A percentile compares a stretch with the other conserved stretches of the same genome.
Evolutionary conservation across 2,888 invertebrate species (phyloP).

Genomic region (Polylopha cassiicola): DNA sequence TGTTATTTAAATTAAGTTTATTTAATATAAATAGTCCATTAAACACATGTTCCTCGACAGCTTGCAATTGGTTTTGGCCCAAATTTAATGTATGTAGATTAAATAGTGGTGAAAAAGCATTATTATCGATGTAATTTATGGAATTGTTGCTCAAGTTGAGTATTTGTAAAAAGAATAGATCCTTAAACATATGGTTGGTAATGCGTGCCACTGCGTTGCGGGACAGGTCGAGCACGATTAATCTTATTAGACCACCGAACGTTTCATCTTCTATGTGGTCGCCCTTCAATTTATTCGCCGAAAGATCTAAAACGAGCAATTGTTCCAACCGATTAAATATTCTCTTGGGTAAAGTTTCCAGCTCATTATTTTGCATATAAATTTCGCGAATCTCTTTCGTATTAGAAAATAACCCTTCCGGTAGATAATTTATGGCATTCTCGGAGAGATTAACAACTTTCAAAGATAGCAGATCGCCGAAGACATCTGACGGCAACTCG

Average conservation of each 20-base stretch:
- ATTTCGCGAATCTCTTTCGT: slow-evolving; percentile 89
- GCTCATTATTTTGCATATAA: slow-evolving; percentile 90
- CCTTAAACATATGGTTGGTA: slow-evolving; percentile 89
- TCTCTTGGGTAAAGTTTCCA: slow-evolving; percentile 89
- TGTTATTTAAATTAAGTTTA: slow-evolving; percentile 90
- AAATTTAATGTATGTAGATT: slow-evolving; percentile 93
- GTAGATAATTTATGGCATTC: slow-evolving; percentile 89
- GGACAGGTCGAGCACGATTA: slow-evolving; percentile 91
- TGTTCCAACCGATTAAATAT: slow-evolving; percentile 91
- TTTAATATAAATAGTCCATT: slow-evolving; percentile 90
- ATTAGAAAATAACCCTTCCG: slow-evolving; percentile 88
- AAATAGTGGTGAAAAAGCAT: slow-evolving; percentile 90
- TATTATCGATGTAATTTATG: slow-evolving; percentile 89
- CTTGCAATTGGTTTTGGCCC: slow-evolving; percentile 89
- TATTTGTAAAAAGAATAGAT: slow-evolving; percentile 91
- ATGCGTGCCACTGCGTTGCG: slow-evolving; percentile 88
- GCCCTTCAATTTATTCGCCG: slow-evolving; percentile 90
- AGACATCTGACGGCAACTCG: slow-evolving; percentile 85
- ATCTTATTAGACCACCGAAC: slow-evolving; percentile 89
- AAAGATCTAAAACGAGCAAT: slow-evolving; percentile 90
- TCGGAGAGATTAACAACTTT: slow-evolving; percentile 90
- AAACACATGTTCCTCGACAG: slow-evolving; percentile 87
- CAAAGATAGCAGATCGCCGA: slow-evolving; percentile 86
- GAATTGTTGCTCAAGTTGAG: slow-evolving; percentile 90
- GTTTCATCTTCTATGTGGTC: slow-evolving; percentile 91